Conservation (phyloP, 92 coral and sea anemone genomes). For the Pocillopora grandis region DNA sequence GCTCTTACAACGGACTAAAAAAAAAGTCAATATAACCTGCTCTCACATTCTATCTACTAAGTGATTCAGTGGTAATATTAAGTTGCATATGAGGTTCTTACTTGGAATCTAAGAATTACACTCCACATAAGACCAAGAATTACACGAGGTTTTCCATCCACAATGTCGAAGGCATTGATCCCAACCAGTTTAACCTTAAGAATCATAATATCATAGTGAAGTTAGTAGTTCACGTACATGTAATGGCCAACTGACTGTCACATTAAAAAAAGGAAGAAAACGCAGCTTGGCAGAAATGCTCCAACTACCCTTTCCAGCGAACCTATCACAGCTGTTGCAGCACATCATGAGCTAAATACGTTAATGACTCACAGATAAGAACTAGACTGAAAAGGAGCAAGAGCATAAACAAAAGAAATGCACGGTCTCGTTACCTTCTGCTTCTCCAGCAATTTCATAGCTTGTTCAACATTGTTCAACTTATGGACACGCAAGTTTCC, state of each 20-base stretch:
- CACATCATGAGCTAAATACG: too few species aligned
- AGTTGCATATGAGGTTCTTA: not conserved
- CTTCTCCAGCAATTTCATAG: slow-evolving; percentile 73
- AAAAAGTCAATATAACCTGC: too few species aligned
- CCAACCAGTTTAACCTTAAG: slow-evolving; percentile 80
- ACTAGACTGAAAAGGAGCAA: not conserved
- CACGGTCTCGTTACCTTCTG: slow-evolving; percentile 48
- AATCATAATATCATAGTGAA: not conserved
- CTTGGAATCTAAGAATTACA: slow-evolving; percentile 80
- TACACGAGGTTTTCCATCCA: slow-evolving; percentile 81
- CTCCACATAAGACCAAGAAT: slow-evolving; percentile 89
- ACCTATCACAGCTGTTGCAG: too few species aligned
- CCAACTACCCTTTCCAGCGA: too few species aligned
- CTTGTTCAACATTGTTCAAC: slow-evolving; percentile 84
- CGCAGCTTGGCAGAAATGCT: too few species aligned
- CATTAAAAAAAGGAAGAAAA: too few species aligned
- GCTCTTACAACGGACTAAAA: too few species aligned
- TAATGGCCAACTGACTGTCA: too few species aligned
- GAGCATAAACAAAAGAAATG: not conserved
- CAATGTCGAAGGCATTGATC: slow-evolving; percentile 85
- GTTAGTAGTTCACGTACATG: not conserved
- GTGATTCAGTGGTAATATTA: too few species aligned
- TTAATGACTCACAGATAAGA: too few species aligned
- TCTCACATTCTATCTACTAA: too few species aligned
- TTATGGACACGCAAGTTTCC: slow-evolving; percentile 86